Conservation (phyloP, 2,797 vertebrate genomes). For the Eremophila alpestris region DNA sequence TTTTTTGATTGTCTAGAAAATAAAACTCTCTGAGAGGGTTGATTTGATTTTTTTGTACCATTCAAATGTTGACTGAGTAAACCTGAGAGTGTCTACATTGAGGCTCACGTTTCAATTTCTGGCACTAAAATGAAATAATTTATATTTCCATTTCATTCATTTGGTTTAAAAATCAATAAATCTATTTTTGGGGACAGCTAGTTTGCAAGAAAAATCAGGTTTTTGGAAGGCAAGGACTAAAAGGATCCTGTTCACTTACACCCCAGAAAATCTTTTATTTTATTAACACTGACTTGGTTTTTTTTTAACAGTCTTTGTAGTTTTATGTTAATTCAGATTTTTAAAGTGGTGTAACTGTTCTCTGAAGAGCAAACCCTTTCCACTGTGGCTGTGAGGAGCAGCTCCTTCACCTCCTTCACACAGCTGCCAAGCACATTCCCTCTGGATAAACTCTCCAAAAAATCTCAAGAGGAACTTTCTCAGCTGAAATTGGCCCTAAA, state of each 20-base stretch:
- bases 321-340: not conserved
- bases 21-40: conserved; percentile 56
- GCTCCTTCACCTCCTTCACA: not conserved
- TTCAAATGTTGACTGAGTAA: not conserved
- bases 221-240: not conserved
- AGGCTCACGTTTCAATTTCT: not conserved
- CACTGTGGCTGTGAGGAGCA: not conserved
- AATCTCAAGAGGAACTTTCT: not conserved
- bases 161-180: not conserved
- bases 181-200: not conserved
- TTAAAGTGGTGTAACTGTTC: not conserved
- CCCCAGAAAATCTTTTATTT: not conserved
- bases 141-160: not conserved
- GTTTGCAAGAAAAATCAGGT: not conserved
- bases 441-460: not conserved
- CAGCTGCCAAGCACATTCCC: not conserved
- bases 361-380: not conserved
- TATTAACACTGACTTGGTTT: not conserved
- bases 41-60: not conserved
- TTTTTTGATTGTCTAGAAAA: conserved; percentile 54
- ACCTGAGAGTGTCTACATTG: not conserved
- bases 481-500: not conserved
- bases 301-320: not conserved
- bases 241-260: not conserved
- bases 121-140: not conserved